A percentile compares a stretch with the other conserved stretches of the same genome.
Conservation (phyloP, 2,797 vertebrate genomes). For the Danionella dracula region DNA sequence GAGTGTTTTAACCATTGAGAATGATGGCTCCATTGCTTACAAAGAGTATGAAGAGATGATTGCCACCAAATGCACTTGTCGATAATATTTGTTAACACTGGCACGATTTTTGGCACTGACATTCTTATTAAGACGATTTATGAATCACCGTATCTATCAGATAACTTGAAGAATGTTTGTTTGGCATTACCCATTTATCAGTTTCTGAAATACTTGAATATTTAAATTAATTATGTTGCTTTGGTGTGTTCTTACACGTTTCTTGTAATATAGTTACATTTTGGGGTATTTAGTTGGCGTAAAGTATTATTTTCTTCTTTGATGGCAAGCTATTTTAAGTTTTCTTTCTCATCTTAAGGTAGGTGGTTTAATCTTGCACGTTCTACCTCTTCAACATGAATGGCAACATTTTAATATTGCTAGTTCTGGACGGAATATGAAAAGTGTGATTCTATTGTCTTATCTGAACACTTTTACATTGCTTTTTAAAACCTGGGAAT, state of each 20-base stretch:
- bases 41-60: conserved; percentile 96
- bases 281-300: conserved; percentile 41
- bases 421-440: conserved; percentile 59
- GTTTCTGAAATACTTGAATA: background rate
- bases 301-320: conserved; percentile 39
- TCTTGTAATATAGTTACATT: conserved; percentile 21
- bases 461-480: conserved; percentile 63
- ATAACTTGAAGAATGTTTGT: background rate
- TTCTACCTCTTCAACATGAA: conserved; percentile 58
- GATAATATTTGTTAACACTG: conserved; percentile 56
- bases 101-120: conserved; percentile 31
- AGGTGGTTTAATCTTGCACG: conserved; percentile 55
- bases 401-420: conserved; percentile 59
- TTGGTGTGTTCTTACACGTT: conserved; percentile 25
- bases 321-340: conserved; percentile 49
- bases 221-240: conserved; percentile 13
- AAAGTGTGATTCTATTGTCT: conserved; percentile 56
- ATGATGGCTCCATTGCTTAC: conserved; percentile 85
- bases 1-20: conserved; percentile 86
- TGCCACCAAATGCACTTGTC: conserved; percentile 89
- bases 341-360: conserved; percentile 62
- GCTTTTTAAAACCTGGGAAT: conserved; percentile 69
- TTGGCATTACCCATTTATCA: background rate
- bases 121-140: background rate
- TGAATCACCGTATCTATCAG: background rate